These are phyloP conservation scores for Crotophaga sulcirostris DNA, from an alignment of 2,113 vertebrate species.

Conservation along the genomic window DNA sequence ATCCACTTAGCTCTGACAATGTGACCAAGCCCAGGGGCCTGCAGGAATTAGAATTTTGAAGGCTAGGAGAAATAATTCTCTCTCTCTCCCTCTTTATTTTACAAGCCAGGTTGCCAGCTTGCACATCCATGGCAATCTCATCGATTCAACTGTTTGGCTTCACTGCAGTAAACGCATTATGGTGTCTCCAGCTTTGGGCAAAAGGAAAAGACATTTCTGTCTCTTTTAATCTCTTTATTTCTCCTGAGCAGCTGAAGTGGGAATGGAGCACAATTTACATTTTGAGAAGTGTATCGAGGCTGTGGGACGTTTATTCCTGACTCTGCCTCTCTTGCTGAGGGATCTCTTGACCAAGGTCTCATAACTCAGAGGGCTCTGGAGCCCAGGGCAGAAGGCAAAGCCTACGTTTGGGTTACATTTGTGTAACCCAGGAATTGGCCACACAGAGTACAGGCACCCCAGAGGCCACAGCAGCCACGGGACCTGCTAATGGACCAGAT, in stretches of 20 bases:
- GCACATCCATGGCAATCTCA: neutral
- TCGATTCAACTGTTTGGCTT: neutral
- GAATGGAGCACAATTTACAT: neutral
- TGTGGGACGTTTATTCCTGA: neutral
- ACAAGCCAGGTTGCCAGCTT: neutral
- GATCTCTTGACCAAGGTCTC: neutral
- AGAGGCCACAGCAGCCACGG: neutral
- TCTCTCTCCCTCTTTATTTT: neutral
- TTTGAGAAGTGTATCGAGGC: neutral
- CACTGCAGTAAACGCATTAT: neutral
- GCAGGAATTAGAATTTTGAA: neutral
- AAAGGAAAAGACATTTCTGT: neutral
- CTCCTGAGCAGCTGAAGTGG: neutral
- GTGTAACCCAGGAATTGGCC: neutral
- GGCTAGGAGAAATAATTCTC: neutral
- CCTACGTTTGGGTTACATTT: neutral
- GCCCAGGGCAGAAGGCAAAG: neutral
- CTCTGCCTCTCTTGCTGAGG: neutral
- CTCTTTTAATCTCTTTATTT: neutral
- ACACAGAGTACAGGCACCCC: neutral
- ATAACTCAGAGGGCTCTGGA: accelerated
- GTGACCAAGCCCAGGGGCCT: neutral
- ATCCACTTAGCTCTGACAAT: neutral
- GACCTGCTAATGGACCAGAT: neutral
- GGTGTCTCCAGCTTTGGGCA: neutral